phyloP scores from a whole-genome alignment of 2,113 vertebrate species.

The Ictalurus furcatus region DNA sequence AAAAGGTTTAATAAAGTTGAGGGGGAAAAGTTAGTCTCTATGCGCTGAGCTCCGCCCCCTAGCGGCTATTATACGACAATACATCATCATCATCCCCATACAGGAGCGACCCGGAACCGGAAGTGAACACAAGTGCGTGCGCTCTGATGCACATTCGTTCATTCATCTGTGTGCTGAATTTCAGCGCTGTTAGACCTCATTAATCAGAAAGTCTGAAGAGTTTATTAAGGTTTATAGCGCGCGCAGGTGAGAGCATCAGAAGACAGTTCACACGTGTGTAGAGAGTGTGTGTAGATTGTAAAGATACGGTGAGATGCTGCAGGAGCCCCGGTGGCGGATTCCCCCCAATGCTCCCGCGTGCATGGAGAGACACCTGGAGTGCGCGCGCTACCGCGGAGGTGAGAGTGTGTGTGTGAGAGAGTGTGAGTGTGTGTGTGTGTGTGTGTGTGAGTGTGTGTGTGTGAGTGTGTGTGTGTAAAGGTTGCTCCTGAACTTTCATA shows the following conservation, averaged over 20 bases:
- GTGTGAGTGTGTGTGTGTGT: not conserved
- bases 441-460: constrained; percentile 53
- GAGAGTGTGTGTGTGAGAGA: not conserved
- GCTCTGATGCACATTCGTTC: not conserved
- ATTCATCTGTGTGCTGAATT: constrained; percentile 46
- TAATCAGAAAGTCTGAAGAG: not conserved
- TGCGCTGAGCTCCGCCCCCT: not conserved
- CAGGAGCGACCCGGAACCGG: constrained; percentile 50
- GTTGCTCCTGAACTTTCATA: too few relatives aligned
- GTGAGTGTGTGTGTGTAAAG: not conserved
- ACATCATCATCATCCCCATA: not conserved
- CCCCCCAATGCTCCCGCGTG: constrained; percentile 89
- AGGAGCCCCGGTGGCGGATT: constrained; percentile 82
- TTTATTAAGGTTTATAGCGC: not conserved
- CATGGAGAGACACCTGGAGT: constrained; percentile 90
- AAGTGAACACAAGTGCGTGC: constrained; percentile 59
- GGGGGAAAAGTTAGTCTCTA: not conserved
- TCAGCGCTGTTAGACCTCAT: not conserved
- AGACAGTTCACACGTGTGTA: not conserved
- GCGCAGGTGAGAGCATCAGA: not conserved
- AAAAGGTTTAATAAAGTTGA: too few relatives aligned
- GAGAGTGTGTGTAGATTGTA: not conserved
- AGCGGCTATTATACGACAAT: not conserved
- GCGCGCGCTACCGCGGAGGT: constrained; percentile 84
- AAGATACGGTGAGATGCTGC: constrained; percentile 65